These are phyloP conservation scores for Mormyrops attenuatus DNA, from an alignment of 2,797 vertebrate genomes.

Conservation along the genomic window DNA sequence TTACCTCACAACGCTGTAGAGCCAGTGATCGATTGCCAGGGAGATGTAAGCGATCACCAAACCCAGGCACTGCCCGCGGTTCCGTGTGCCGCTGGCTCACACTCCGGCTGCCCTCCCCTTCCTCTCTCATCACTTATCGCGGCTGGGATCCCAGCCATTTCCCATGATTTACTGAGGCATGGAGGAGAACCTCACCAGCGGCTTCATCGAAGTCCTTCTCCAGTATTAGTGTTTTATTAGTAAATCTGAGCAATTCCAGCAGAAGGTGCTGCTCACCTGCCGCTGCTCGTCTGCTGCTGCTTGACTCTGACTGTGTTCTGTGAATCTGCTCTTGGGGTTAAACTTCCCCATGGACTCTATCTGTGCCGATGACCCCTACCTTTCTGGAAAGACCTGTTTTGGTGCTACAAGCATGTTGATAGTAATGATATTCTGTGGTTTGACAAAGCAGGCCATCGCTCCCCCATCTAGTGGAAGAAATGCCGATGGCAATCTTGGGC, in stretches of 20 bases:
- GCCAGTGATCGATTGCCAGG: not conserved
- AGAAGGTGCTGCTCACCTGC: not conserved
- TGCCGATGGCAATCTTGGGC: not conserved
- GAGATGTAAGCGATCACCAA: not conserved
- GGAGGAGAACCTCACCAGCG: not conserved
- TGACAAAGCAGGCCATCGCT: not conserved
- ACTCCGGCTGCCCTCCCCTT: not conserved
- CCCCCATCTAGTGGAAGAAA: not conserved
- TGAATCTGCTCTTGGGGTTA: not conserved
- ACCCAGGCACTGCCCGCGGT: not conserved
- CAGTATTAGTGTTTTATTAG: not conserved
- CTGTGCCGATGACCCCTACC: not conserved
- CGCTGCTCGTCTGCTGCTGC: too few species aligned
- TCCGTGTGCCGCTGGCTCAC: not conserved
- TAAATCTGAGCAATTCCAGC: not conserved
- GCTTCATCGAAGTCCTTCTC: not conserved
- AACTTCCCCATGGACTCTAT: not conserved
- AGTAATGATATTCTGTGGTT: not conserved
- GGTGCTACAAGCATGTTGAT: not conserved
- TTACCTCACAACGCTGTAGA: not conserved
- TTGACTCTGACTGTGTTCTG: not conserved
- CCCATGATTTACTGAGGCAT: not conserved
- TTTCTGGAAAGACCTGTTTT: not conserved
- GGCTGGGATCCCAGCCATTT: not conserved
- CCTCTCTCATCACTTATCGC: not conserved